These are phyloP conservation scores for Drosophila subobscura DNA, from an alignment of 1,140 invertebrate species.

Conservation along the genomic window DNA sequence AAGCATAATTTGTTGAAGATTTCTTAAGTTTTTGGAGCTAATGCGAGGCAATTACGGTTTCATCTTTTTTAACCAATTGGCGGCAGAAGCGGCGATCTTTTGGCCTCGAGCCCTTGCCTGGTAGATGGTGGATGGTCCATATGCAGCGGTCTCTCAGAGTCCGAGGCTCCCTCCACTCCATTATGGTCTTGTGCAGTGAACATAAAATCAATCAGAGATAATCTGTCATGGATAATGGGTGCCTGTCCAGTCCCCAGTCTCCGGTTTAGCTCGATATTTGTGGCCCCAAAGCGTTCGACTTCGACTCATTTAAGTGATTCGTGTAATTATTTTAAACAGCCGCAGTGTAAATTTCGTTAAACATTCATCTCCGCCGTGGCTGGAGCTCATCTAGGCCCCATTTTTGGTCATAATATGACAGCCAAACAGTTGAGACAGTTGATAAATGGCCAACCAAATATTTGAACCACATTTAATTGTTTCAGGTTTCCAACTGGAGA, in stretches of 20 bases:
- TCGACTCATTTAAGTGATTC: conserved; percentile 72
- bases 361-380: conserved; percentile 58
- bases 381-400: conserved; percentile 48
- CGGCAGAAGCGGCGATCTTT: conserved; percentile 64
- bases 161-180: conserved; percentile 52
- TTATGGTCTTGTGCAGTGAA: conserved; percentile 71
- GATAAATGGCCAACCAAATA: conserved; percentile 70
- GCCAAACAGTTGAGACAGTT: conserved; percentile 73
- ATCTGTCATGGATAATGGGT: conserved; percentile 78
- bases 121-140: conserved; percentile 8
- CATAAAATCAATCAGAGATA: conserved; percentile 81
- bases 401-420: conserved; percentile 83
- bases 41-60: conserved; percentile 73
- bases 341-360: conserved; percentile 81
- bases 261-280: conserved; percentile 22
- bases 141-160: conserved; percentile 26
- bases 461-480: conserved; percentile 78
- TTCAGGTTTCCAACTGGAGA: conserved; percentile 27
- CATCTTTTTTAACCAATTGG: conserved; percentile 75
- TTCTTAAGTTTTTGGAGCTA: conserved; percentile 71
- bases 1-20: conserved; percentile 77
- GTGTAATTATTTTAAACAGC: conserved; percentile 82
- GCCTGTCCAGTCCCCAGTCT: conserved; percentile 47
- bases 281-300: conserved; percentile 42
- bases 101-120: conserved; percentile 59